Base-by-base conservation (phyloP, 2,113 vertebrate species). In the Oncorhynchus tshawytscha region DNA sequence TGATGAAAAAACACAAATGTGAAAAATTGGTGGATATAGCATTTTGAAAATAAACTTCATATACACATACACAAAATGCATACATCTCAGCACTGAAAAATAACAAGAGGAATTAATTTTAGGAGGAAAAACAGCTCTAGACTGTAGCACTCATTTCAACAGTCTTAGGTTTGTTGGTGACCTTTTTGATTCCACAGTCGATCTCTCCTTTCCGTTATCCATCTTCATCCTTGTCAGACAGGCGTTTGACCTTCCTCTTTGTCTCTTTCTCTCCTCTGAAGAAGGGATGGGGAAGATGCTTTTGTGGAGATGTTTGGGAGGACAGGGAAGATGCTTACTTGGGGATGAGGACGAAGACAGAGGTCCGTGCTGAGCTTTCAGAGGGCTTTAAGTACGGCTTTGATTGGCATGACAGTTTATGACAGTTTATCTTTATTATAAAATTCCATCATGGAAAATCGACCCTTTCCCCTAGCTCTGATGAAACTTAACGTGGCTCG, bases 391-490 rank as follows among this genome's bases (percentile, higher is more conserved):
- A 91, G 83, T 85, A 85, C 80, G 81, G 82, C 75, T 88, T 83
- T 90, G 86, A 91, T 86, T 88, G 85, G 80, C 66, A 75, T 24
- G 25, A 25, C 25, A 25, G 25, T 25, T 25, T 25, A 25, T 80
- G 86, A 89, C 82, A 86, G 85, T 92, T 90, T 91, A 91, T 92
- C 86, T 91, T 93, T 91, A 87, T 91, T 92, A 90, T 90, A 69
- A 89, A 90, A 91, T 87, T 89, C 81, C 84, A 90, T 88, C 87
- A 91, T 91, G 83, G 90, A 91, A 93, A 92, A 93, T 92, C 87
- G 87, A 93, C 87, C 89, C 75, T 80, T 82, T 83, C 77, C 76
- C 67, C 67, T 85, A 86, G 82, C 84, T 72, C 15, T 24, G 78
- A 57, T 59, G 62, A 78, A 85, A 74, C 74, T 86, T 83, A 67